Evolutionary conservation across 1,140 invertebrate species (phyloP).

Genomic region (Bacillus rossius): DNA sequence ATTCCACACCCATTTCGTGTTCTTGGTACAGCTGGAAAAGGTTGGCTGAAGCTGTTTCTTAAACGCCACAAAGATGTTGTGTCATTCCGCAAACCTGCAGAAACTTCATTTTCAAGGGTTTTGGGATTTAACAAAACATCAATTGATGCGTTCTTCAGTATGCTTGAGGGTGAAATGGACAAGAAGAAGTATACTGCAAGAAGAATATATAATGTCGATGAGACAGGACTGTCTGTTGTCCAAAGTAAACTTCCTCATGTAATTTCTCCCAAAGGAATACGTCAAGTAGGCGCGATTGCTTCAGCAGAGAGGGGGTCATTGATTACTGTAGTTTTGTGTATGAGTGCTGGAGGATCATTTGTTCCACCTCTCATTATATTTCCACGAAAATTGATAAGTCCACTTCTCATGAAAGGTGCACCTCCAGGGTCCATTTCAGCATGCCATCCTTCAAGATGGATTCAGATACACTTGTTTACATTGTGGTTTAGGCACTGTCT

Average conservation of each 20-base stretch:
- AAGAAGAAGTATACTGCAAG: not conserved
- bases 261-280: conserved; percentile 27
- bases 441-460: conserved; percentile 35
- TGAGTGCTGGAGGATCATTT: conserved; percentile 31
- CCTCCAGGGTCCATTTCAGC: conserved; percentile 26
- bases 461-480: conserved; percentile 32
- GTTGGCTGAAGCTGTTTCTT: conserved; percentile 5
- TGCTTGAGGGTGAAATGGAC: not conserved
- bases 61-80: conserved; percentile 7
- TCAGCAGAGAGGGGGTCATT: conserved; percentile 32
- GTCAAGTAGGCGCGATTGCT: conserved; percentile 24
- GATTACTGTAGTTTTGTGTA: conserved; percentile 33
- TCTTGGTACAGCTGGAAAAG: conserved; percentile 17
- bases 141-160: not conserved
- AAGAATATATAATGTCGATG: not conserved
- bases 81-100: not conserved
- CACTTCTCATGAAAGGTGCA: conserved; percentile 18
- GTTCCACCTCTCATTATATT: conserved; percentile 36
- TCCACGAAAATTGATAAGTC: conserved; percentile 26
- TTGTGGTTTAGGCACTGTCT: conserved; percentile 38
- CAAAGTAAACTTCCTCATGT: conserved; percentile 21
- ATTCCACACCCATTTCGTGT: conserved; percentile 15
- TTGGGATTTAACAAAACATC: not conserved
- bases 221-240: not conserved
- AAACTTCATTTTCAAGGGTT: not conserved